A percentile compares a stretch with the other conserved stretches of the same genome.
Conservation (phyloP, 2,888 invertebrate genomes). For the Caenorhabditis panamensis region DNA sequence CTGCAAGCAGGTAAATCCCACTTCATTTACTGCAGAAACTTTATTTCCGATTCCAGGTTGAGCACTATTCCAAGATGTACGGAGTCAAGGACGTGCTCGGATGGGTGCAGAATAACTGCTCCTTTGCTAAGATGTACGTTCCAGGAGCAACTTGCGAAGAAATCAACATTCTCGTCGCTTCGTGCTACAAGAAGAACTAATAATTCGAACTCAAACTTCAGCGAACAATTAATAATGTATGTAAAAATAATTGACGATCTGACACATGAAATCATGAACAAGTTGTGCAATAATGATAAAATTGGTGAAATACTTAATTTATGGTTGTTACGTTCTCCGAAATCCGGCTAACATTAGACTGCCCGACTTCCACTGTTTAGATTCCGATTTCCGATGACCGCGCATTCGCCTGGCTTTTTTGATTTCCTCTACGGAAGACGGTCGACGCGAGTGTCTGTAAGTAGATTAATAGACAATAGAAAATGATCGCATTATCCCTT, state of each 20-base stretch:
- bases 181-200: constrained; percentile 73
- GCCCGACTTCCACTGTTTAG: constrained; percentile 77
- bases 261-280: constrained; percentile 56
- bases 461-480: constrained; percentile 25
- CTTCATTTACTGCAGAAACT: neutral
- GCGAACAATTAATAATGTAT: constrained; percentile 58
- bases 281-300: constrained; percentile 46
- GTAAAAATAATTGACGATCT: constrained; percentile 55
- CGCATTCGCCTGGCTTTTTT: constrained; percentile 65
- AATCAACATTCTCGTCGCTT: constrained; percentile 78
- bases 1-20: constrained; percentile 67
- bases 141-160: constrained; percentile 79
- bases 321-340: constrained; percentile 42
- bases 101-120: constrained; percentile 78
- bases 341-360: constrained; percentile 76
- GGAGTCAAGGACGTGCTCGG: constrained; percentile 75
- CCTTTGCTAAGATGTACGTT: constrained; percentile 79
- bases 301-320: neutral
- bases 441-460: constrained; percentile 67
- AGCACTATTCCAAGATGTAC: constrained; percentile 76
- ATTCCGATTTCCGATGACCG: constrained; percentile 70
- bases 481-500: constrained; percentile 39
- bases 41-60: constrained; percentile 61
- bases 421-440: constrained; percentile 71
- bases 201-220: constrained; percentile 2